phyloP scores from a whole-genome alignment of 2,797 vertebrate genomes.

The Alexandromys oeconomus region DNA sequence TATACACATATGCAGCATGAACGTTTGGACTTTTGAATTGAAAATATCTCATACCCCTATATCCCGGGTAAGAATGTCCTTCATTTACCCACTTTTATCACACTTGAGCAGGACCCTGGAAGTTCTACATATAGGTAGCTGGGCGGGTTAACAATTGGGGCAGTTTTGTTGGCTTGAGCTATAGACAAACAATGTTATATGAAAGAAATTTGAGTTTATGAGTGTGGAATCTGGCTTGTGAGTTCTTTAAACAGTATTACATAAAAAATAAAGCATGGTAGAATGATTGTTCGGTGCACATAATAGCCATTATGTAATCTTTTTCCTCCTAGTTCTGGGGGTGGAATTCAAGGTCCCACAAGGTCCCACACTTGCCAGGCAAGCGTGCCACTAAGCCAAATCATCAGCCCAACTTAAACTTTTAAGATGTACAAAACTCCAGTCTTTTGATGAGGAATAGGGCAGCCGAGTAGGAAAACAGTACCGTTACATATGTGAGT shows the following conservation, averaged over 20 bases:
- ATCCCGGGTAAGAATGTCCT: neutral
- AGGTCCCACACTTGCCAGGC: neutral
- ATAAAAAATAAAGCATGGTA: conserved; percentile 13
- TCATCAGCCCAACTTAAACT: neutral
- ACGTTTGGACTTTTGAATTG: neutral
- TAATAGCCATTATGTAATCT: conserved; percentile 65
- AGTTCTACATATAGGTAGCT: neutral
- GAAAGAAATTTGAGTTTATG: conserved; percentile 44
- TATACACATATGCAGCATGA: neutral
- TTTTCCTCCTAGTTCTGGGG: neutral
- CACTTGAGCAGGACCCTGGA: neutral
- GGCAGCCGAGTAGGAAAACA: conserved; percentile 51
- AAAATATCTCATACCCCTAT: neutral
- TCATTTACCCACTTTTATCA: neutral
- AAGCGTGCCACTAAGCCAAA: neutral
- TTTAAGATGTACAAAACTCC: conserved; percentile 23
- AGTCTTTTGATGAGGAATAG: conserved; percentile 60
- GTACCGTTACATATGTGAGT: conserved; percentile 39
- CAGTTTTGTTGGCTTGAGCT: conserved; percentile 8
- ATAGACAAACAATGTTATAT: conserved; percentile 30
- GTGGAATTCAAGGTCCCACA: neutral
- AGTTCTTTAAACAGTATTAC: conserved; percentile 41
- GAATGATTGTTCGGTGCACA: neutral
- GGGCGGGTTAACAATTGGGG: neutral
- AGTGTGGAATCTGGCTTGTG: conserved; percentile 41